Percentiles rank a stretch among this genome's conserved stretches.
These are phyloP conservation scores for Cinclus mexicanus DNA, from an alignment of 2,113 vertebrate genomes.

Conservation along the genomic window DNA sequence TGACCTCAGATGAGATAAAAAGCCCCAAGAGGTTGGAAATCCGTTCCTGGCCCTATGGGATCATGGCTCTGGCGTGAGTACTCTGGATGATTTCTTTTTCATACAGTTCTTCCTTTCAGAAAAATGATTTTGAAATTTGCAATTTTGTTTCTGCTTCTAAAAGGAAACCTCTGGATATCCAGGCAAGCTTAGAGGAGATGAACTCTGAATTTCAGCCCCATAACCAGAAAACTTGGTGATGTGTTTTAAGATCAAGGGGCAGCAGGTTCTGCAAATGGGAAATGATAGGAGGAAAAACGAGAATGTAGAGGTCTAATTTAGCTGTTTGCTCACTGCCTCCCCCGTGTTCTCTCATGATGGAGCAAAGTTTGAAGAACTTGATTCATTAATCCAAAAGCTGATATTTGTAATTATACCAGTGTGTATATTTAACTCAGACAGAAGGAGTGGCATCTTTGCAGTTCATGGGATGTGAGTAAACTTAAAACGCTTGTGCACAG, in stretches of 20 bases:
- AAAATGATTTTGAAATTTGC: background rate
- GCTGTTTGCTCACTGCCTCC: background rate
- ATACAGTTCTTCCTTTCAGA: background rate
- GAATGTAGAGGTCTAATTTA: background rate
- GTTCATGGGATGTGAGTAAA: background rate
- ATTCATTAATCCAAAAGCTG: background rate
- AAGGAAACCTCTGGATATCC: background rate
- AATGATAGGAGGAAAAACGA: background rate
- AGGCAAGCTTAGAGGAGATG: background rate
- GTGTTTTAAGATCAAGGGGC: background rate
- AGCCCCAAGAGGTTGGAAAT: slow-evolving; percentile 84
- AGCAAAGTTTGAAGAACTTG: background rate
- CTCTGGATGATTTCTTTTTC: background rate
- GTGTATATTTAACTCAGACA: background rate
- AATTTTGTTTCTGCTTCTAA: background rate
- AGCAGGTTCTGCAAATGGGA: background rate
- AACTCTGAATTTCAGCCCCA: background rate
- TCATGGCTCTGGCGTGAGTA: slow-evolving; percentile 90
- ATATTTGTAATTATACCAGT: background rate
- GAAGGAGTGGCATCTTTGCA: background rate
- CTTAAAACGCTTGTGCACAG: background rate
- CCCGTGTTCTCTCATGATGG: background rate
- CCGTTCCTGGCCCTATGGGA: slow-evolving; percentile 83
- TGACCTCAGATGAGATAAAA: slow-evolving; percentile 85
- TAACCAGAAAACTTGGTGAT: background rate